A percentile compares a stretch with the other conserved stretches of the same genome.
Conservation (phyloP, 2,113 vertebrate species). For the Sinocyclocheilus maitianheensis region DNA sequence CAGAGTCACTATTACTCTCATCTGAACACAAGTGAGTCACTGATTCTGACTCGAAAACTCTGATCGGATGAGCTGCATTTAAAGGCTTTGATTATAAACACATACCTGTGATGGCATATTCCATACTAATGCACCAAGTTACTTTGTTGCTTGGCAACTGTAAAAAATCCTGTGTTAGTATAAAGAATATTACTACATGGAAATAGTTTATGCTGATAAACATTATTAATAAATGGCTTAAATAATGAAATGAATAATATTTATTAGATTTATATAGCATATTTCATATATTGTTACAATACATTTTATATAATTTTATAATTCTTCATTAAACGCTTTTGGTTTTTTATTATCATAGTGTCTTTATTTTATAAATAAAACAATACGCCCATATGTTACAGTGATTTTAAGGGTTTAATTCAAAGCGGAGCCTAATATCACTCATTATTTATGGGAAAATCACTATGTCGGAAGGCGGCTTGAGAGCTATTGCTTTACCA, state of each 20-base stretch:
- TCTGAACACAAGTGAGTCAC: neutral
- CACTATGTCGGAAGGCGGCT: neutral
- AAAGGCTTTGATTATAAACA: neutral
- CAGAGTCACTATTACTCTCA: constrained; percentile 37
- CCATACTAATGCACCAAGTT: neutral
- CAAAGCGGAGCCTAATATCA: neutral
- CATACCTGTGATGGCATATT: neutral
- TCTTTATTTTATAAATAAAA: neutral
- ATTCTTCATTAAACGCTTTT: neutral
- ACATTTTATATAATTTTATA: neutral
- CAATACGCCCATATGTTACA: neutral
- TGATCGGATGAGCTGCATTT: neutral
- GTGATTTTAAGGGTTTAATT: neutral
- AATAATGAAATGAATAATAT: neutral
- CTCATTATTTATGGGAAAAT: neutral
- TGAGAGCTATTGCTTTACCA: neutral
- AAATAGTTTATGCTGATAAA: neutral
- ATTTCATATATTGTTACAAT: neutral
- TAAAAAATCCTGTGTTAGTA: neutral
- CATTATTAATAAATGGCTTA: neutral
- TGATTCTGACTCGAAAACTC: neutral
- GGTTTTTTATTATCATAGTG: too few species aligned
- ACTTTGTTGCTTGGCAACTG: constrained; percentile 9
- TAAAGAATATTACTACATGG: neutral
- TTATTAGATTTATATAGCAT: neutral